Evolutionary conservation across 1,140 invertebrate genomes (phyloP).

Genomic region (Platyscapa corneri): DNA sequence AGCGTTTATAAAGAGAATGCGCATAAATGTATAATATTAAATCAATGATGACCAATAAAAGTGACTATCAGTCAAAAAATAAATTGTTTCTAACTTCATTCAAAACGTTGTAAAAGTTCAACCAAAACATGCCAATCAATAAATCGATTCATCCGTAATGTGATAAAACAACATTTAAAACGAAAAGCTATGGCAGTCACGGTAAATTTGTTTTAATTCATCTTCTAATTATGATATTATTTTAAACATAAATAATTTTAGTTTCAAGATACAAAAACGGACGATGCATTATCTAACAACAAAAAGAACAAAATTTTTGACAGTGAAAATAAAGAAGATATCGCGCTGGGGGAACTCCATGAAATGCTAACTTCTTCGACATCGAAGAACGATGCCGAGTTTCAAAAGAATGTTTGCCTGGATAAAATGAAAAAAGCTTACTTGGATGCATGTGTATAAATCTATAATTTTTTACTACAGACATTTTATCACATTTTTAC

Average conservation of each 20-base stretch:
- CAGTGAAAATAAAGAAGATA: too few species aligned
- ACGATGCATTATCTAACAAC: background rate
- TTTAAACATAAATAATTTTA: background rate
- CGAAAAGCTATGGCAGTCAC: background rate
- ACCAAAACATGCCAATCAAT: background rate
- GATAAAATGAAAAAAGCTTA: background rate
- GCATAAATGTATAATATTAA: background rate
- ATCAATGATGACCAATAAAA: slow-evolving; percentile 23
- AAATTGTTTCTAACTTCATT: slow-evolving; percentile 9
- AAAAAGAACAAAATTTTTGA: slow-evolving; percentile 32
- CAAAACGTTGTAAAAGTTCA: background rate
- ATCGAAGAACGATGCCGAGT: background rate
- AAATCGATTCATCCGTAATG: background rate
- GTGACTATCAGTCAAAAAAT: slow-evolving; percentile 35
- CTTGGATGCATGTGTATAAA: background rate
- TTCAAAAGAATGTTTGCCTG: background rate
- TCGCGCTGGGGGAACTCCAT: slow-evolving; percentile 8
- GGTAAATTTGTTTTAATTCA: background rate
- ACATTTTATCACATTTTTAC: background rate
- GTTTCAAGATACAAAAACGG: background rate
- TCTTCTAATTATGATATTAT: background rate
- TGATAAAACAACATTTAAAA: background rate
- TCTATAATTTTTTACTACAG: background rate
- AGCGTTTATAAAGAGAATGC: slow-evolving; percentile 9
- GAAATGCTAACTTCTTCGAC: background rate